Percentiles rank a stretch among this genome's conserved stretches.
Evolutionary conservation across 2,797 vertebrate genomes (phyloP).

Genomic region (Gymnothorax javanicus): DNA sequence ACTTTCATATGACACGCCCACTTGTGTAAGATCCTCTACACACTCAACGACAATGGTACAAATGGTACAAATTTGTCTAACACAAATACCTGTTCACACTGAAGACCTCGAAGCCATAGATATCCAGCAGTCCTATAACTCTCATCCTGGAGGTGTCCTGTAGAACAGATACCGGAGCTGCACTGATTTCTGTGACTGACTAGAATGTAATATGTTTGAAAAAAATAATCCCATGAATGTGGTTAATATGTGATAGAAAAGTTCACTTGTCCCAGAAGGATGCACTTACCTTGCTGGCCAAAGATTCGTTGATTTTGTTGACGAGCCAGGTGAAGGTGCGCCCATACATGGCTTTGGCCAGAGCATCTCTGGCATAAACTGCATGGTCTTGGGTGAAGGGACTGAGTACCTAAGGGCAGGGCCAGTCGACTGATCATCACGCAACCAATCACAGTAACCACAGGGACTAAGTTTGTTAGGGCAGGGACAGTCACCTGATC

Average conservation of each 20-base stretch:
- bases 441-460: neutral
- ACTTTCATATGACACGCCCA: too few relatives aligned
- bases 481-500: slow-evolving; percentile 22
- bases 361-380: slow-evolving; percentile 83
- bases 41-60: too few relatives aligned
- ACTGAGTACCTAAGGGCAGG: slow-evolving; percentile 78
- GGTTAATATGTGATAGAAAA: too few relatives aligned
- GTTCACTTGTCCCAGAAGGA: neutral
- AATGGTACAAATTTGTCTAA: neutral
- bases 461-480: neutral
- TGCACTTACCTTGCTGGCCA: slow-evolving; percentile 86
- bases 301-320: slow-evolving; percentile 87
- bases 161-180: neutral
- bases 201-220: too few relatives aligned
- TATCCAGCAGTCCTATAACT: slow-evolving; percentile 91
- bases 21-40: too few relatives aligned
- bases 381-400: slow-evolving; percentile 86
- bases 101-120: slow-evolving; percentile 96
- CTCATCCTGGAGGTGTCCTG: slow-evolving; percentile 88
- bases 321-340: slow-evolving; percentile 94
- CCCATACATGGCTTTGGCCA: slow-evolving; percentile 90
- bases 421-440: slow-evolving; percentile 5
- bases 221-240: too few relatives aligned
- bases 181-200: neutral
- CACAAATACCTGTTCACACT: slow-evolving; percentile 83